These are phyloP conservation scores for Synchiropus splendidus DNA, from an alignment of 2,113 vertebrate species.

Conservation along the genomic window DNA sequence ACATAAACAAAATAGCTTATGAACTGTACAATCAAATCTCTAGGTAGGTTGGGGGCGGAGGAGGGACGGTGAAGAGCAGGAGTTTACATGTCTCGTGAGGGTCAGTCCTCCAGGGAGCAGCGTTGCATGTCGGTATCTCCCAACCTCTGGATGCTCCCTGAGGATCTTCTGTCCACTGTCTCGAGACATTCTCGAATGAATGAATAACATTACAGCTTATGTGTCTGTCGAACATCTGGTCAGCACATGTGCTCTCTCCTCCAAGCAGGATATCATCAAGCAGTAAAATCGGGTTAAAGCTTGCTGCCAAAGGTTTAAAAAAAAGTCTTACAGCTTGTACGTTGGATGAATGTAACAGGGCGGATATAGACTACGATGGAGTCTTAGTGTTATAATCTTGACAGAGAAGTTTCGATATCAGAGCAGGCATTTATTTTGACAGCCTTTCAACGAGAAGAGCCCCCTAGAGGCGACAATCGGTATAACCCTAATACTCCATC, in stretches of 20 bases:
- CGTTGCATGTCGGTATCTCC: slow-evolving; percentile 2
- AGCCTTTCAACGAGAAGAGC: no score
- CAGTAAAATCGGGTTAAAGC: slow-evolving; percentile 48
- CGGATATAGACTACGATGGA: slow-evolving; percentile 1
- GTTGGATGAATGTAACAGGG: slow-evolving; percentile 8
- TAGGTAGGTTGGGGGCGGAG: slow-evolving; percentile 22
- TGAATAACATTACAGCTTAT: slow-evolving; percentile 50
- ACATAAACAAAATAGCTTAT: slow-evolving; percentile 64
- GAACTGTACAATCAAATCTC: slow-evolving; percentile 65
- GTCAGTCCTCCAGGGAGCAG: slow-evolving; percentile 17
- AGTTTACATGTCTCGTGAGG: not conserved
- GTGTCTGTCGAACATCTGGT: slow-evolving; percentile 49
- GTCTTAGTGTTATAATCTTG: no score
- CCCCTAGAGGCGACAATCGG: no score
- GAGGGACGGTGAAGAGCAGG: slow-evolving; percentile 4
- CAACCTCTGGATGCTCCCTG: slow-evolving; percentile 12
- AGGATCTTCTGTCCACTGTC: slow-evolving; percentile 17
- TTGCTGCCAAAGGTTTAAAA: slow-evolving; percentile 26
- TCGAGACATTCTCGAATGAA: slow-evolving; percentile 10
- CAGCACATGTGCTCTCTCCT: slow-evolving; percentile 38
- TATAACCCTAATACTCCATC: no score
- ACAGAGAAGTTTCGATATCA: no score
- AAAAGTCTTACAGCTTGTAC: slow-evolving; percentile 23
- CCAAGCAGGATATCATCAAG: slow-evolving; percentile 39
- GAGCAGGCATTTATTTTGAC: no score